phyloP scores from a whole-genome alignment of 2,888 invertebrate genomes.

The Venustoraphidia nigricollis region DNA sequence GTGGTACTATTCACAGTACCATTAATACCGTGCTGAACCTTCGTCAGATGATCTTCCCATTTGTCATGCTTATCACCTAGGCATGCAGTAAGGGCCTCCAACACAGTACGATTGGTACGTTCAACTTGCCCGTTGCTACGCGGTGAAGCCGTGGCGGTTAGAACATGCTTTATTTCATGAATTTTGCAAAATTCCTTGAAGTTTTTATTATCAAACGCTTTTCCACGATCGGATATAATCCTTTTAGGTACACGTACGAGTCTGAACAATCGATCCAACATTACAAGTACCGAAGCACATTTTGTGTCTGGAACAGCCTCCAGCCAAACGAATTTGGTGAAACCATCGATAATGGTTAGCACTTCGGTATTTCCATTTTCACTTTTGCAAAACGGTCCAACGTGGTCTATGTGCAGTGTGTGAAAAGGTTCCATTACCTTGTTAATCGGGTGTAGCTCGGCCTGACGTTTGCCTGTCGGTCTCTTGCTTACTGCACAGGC shows the following conservation, averaged over 20 bases:
- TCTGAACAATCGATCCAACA: not conserved
- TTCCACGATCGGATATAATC: not conserved
- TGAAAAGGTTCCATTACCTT: constrained; percentile 1
- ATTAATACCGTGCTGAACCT: constrained; percentile 12
- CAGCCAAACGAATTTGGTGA: constrained; percentile 6
- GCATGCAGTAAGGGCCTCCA: constrained; percentile 5
- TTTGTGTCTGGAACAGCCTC: constrained; percentile 4
- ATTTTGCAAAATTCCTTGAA: not conserved
- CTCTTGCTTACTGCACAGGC: not conserved
- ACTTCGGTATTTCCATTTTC: not conserved
- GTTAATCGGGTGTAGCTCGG: not conserved
- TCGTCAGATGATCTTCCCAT: constrained; percentile 11
- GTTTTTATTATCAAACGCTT: not conserved
- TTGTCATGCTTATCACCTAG: constrained; percentile 6
- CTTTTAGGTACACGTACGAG: not conserved
- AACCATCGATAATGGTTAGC: constrained; percentile 1
- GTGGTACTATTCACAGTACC: constrained; percentile 11
- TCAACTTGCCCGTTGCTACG: not conserved
- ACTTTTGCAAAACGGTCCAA: constrained; percentile 5
- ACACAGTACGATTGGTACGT: constrained; percentile 5
- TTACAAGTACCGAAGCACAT: not conserved
- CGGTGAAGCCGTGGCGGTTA: not conserved
- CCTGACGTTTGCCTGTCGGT: not conserved
- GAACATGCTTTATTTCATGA: not conserved
- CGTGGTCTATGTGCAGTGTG: constrained; percentile 4